Percentiles rank a stretch among this genome's conserved stretches.
phyloP scores from a whole-genome alignment of 2,113 vertebrate species.

The Scytalopus superciliaris region DNA sequence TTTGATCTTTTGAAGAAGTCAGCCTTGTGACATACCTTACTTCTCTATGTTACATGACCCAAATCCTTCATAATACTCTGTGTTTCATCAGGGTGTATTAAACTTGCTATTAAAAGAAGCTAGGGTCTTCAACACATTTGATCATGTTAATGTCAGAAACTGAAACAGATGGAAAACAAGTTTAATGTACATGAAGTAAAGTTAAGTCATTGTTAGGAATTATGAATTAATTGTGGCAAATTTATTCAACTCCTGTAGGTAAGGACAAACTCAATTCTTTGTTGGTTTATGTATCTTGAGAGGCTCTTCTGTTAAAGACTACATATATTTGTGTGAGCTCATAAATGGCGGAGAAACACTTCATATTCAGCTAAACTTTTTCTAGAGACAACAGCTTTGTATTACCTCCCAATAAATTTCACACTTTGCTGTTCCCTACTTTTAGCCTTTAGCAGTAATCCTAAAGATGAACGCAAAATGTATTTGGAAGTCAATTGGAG shows the following conservation, averaged over 20 bases:
- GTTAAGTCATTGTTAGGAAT: neutral
- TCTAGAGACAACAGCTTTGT: neutral
- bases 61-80: neutral
- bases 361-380: neutral
- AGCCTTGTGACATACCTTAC: neutral
- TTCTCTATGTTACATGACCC: neutral
- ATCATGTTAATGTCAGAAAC: neutral
- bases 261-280: neutral
- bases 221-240: neutral
- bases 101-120: neutral
- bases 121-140: neutral
- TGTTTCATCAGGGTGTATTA: neutral
- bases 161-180: neutral
- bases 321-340: neutral
- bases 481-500: neutral
- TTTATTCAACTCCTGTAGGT: neutral
- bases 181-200: neutral
- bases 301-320: neutral
- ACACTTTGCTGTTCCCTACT: neutral
- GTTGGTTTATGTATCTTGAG: neutral
- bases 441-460: neutral
- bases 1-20: neutral
- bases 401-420: neutral
- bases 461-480: neutral
- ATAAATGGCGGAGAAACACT: neutral